phyloP scores from a whole-genome alignment of 2,888 invertebrate genomes.

The Pogonocherus hispidulus region DNA sequence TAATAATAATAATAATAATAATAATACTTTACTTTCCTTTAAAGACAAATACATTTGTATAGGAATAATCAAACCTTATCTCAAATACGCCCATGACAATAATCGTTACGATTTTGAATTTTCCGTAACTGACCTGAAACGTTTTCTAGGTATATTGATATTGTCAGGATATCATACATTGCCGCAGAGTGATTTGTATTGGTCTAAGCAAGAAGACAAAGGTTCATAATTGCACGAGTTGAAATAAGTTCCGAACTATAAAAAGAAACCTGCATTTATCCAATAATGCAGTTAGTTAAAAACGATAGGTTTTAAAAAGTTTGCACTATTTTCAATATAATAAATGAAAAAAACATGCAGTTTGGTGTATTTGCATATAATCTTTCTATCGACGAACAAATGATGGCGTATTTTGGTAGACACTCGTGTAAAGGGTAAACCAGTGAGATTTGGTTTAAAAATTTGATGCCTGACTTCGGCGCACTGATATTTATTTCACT shows the following conservation, averaged over 20 bases:
- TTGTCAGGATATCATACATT: no score
- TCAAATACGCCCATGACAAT: neutral
- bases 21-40: no score
- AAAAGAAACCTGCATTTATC: no score
- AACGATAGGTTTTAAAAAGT: neutral
- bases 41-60: no score
- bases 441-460: conserved; percentile 56
- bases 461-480: conserved; percentile 53
- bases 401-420: no score
- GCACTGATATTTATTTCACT: conserved; percentile 51
- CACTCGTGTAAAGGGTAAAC: conserved; percentile 57
- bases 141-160: no score
- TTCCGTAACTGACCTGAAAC: no score
- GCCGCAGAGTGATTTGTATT: no score
- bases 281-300: neutral
- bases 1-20: no score
- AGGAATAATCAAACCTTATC: no score
- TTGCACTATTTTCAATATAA: neutral
- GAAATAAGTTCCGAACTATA: neutral
- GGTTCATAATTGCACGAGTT: neutral
- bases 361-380: conserved; percentile 50
- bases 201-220: neutral
- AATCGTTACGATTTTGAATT: no score
- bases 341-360: conserved; percentile 41
- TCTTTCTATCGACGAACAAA: no score